Conservation (phyloP, 1,140 invertebrate genomes). For the Drusus annulatus region DNA sequence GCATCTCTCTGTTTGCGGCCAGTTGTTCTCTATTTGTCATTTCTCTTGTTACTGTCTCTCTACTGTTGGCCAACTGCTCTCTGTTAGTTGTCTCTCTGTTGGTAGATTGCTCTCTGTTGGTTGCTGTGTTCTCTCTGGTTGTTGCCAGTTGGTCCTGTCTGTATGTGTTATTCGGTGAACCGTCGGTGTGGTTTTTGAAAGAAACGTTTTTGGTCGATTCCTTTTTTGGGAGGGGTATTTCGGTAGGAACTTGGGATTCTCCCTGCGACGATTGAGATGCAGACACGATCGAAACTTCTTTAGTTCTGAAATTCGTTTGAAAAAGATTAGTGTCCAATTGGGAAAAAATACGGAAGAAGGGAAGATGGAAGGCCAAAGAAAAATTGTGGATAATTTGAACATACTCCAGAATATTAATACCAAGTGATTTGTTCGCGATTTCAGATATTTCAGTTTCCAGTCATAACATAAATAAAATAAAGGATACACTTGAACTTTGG, state of each 20-base stretch:
- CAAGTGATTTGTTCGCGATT: too few relatives aligned
- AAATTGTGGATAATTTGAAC: too few relatives aligned
- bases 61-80: neutral
- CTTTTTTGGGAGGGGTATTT: constrained; percentile 57
- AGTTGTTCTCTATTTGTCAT: neutral
- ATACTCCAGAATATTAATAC: too few relatives aligned
- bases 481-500: too few relatives aligned
- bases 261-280: constrained; percentile 56
- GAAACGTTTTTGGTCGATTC: constrained; percentile 69
- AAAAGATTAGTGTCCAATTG: too few relatives aligned
- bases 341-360: neutral
- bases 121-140: neutral
- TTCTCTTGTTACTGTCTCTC: neutral
- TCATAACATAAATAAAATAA: too few relatives aligned
- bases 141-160: constrained; percentile 22
- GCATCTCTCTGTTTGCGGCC: neutral
- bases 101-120: constrained; percentile 8
- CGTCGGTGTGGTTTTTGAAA: constrained; percentile 70
- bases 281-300: constrained; percentile 56
- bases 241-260: constrained; percentile 38
- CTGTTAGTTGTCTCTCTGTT: constrained; percentile 19
- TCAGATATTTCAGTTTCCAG: too few relatives aligned
- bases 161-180: constrained; percentile 63
- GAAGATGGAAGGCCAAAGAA: neutral
- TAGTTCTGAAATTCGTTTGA: constrained; percentile 34